Percentiles rank a stretch among this genome's conserved stretches.
Conservation (phyloP, 92 coral and sea anemone species). For the Epizoanthus illoricatus region DNA sequence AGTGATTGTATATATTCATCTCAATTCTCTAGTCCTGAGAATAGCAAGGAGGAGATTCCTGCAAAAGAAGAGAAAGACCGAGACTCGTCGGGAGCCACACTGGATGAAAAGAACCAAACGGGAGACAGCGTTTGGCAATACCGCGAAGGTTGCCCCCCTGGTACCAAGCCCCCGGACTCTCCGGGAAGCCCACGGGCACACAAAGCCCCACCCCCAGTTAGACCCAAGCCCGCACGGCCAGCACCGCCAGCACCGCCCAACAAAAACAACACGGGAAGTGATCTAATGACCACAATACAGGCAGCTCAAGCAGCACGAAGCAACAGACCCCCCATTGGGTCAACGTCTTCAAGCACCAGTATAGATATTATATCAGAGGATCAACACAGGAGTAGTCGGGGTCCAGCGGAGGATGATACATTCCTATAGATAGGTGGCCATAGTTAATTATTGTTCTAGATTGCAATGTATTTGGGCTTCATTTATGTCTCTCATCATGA, state of each 20-base stretch:
- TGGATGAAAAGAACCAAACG: constrained; percentile 45
- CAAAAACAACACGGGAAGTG: constrained; percentile 62
- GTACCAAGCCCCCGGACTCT: constrained; percentile 42
- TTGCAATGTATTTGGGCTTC: not conserved
- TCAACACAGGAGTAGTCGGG: constrained; percentile 44
- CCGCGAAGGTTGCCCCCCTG: constrained; percentile 48
- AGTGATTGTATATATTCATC: not conserved
- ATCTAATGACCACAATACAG: constrained; percentile 73
- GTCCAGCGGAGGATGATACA: constrained; percentile 70
- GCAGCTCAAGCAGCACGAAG: constrained; percentile 82
- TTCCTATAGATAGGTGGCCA: constrained; percentile 8
- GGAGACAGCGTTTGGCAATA: constrained; percentile 66
- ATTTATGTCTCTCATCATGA: not conserved
- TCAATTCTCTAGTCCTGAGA: not conserved
- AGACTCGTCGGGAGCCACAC: not conserved
- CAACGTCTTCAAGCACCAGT: constrained; percentile 28
- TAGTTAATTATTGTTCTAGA: not conserved
- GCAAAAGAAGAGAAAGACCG: constrained; percentile 35
- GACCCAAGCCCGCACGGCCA: constrained; percentile 81
- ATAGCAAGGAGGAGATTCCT: constrained; percentile 40
- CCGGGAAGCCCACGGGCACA: constrained; percentile 66
- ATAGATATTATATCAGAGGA: constrained; percentile 51
- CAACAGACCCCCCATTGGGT: constrained; percentile 51
- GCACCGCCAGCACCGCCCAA: constrained; percentile 73
- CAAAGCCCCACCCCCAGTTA: constrained; percentile 81